Evolutionary conservation across 2,888 invertebrate genomes (phyloP), one percentile per base, ranked within the genome.

Genomic region (Hyposoter dolosus): DNA sequence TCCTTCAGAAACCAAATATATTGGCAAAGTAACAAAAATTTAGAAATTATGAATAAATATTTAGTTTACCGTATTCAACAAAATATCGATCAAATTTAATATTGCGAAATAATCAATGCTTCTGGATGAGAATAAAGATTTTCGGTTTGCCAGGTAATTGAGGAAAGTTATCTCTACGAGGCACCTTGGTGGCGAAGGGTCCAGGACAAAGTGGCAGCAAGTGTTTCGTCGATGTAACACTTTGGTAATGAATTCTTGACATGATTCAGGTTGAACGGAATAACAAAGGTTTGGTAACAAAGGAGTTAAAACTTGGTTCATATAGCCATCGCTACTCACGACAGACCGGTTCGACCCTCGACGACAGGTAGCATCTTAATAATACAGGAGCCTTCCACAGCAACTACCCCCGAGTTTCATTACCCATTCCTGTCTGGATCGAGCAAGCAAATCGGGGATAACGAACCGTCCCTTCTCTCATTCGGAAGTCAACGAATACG

Each of bases 381-480:
- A 93, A 92, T 92, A 91, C 91, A 92, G 10, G 35, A 40, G 92
- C 89, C 89, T 86, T 76, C 87, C 88, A 28, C 28, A 87, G 88
- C 83, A 90, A 91, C 91, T 89, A 88, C 89, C 89, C 90, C 23
- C 0, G 88, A 90, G 91, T 91, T 93, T 93, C 93, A 93, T 93
- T 93, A 93, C 90, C 92, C 91, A 92, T 92, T 93, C 92, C 90
- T 84, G 89, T 88, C 90, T 90, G 88, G 88, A 88, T 90, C 88
- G 89, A 89, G 89, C 74, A 87, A 89, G 89, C 89, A 90, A 92
- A 91, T 92, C 91, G 89, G 89, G 91, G 90, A 93, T 93, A 93
- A 93, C 91, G 93, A 93, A 93, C 91, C 91, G 63, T 60, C 66
- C 81, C 53, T 66, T 43, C 47, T 68, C 56, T 35, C 76, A 90